phyloP scores from a whole-genome alignment of 1,140 invertebrate genomes.

The Leguminivora glycinivorella region DNA sequence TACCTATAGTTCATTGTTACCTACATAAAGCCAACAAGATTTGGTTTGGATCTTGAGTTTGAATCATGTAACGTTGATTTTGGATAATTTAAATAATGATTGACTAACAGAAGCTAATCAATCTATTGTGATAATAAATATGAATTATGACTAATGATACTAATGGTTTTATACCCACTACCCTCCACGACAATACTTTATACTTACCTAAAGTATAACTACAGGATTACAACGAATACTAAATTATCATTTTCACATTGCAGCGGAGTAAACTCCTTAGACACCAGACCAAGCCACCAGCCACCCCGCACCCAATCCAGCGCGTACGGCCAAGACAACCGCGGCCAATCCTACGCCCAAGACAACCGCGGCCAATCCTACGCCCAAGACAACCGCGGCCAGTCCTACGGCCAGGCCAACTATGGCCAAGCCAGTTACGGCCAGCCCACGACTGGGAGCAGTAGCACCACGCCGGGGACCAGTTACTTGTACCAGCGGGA shows the following conservation, averaged over 20 bases:
- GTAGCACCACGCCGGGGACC: constrained; percentile 57
- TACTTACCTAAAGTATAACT: neutral
- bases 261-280: constrained; percentile 23
- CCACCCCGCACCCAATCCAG: constrained; percentile 5
- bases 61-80: too few species aligned
- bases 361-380: constrained; percentile 32
- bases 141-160: too few species aligned
- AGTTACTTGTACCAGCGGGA: constrained; percentile 64
- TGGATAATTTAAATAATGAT: too few species aligned
- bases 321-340: constrained; percentile 30
- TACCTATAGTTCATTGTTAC: too few species aligned
- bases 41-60: too few species aligned
- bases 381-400: constrained; percentile 33
- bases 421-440: constrained; percentile 38
- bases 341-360: constrained; percentile 30
- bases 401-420: constrained; percentile 32
- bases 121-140: too few species aligned
- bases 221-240: too few species aligned
- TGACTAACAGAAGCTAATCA: too few species aligned
- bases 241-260: neutral
- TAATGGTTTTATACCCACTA: too few species aligned
- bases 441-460: neutral
- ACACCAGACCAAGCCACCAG: constrained; percentile 1
- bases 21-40: too few species aligned
- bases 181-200: too few species aligned